These are phyloP conservation scores for Cynopterus sphinx DNA, from an alignment of 2,797 vertebrate species.

Conservation along the genomic window DNA sequence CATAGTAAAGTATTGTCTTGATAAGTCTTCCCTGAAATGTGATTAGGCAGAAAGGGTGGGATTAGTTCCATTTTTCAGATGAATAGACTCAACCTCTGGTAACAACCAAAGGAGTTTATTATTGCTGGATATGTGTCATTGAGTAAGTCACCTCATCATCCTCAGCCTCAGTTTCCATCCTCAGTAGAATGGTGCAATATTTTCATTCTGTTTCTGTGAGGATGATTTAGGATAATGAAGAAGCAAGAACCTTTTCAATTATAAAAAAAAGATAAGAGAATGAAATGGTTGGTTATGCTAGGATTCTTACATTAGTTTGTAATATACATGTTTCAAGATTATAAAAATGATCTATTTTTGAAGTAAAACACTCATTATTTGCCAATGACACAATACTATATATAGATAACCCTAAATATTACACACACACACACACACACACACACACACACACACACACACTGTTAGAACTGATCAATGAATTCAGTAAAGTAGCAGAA, in stretches of 20 bases:
- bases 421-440: too few species aligned
- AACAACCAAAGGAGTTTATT: neutral
- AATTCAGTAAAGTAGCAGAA: too few species aligned
- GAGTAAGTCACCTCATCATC: neutral
- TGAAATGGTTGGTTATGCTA: neutral
- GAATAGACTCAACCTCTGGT: neutral
- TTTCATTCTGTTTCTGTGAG: neutral
- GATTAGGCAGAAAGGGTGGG: neutral
- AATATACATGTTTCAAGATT: neutral
- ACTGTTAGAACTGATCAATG: too few species aligned
- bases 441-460: too few species aligned
- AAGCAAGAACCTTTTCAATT: neutral
- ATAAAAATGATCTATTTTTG: neutral
- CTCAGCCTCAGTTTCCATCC: neutral
- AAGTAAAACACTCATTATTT: too few species aligned
- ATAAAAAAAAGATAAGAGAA: neutral
- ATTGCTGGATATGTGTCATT: neutral
- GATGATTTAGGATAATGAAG: neutral
- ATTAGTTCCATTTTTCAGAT: constrained; percentile 43
- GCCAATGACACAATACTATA: too few species aligned
- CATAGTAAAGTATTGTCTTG: neutral
- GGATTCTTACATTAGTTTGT: neutral
- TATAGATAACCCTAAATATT: too few species aligned
- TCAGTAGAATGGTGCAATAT: neutral
- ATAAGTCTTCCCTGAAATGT: neutral